phyloP scores from a whole-genome alignment of 1,140 invertebrate genomes.

The Drosophila ohnishii region DNA sequence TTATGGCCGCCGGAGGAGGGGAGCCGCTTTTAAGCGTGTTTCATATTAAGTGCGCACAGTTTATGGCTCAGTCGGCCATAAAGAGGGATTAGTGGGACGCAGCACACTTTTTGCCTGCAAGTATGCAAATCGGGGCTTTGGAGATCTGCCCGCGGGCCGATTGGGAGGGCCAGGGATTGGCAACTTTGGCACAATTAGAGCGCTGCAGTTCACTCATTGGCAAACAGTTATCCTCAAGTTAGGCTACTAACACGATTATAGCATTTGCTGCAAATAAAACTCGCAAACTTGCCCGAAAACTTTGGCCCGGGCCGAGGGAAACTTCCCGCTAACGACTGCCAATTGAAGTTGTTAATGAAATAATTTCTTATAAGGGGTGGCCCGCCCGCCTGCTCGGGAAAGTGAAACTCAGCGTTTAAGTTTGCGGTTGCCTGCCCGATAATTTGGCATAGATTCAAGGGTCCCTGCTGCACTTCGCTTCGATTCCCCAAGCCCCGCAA shows the following conservation, averaged over 20 bases:
- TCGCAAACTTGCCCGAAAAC: slow-evolving; percentile 50
- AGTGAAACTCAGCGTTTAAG: slow-evolving; percentile 75
- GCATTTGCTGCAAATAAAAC: slow-evolving; percentile 69
- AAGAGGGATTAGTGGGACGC: slow-evolving; percentile 64
- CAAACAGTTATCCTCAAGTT: slow-evolving; percentile 73
- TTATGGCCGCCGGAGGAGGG: slow-evolving; percentile 62
- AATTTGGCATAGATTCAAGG: slow-evolving; percentile 71
- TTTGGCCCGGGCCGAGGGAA: slow-evolving; percentile 35
- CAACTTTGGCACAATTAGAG: slow-evolving; percentile 64
- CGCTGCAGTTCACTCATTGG: slow-evolving; percentile 66
- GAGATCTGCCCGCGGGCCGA: slow-evolving; percentile 9
- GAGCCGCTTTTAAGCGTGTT: slow-evolving; percentile 73
- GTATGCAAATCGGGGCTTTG: slow-evolving; percentile 64
- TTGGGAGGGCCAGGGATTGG: slow-evolving; percentile 27
- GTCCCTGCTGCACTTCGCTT: background rate
- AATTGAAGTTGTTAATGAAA: slow-evolving; percentile 81
- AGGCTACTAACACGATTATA: slow-evolving; percentile 74
- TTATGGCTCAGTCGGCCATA: slow-evolving; percentile 72
- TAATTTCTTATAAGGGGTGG: slow-evolving; percentile 63
- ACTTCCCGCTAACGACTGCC: slow-evolving; percentile 60
- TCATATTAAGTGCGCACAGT: slow-evolving; percentile 78
- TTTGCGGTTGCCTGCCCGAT: slow-evolving; percentile 53
- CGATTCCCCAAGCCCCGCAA: slow-evolving; percentile 8
- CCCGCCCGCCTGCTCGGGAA: slow-evolving; percentile 43
- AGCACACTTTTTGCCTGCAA: slow-evolving; percentile 48